Evolutionary conservation across 1,140 invertebrate species (phyloP).

Genomic region (Drosophila ironensis): DNA sequence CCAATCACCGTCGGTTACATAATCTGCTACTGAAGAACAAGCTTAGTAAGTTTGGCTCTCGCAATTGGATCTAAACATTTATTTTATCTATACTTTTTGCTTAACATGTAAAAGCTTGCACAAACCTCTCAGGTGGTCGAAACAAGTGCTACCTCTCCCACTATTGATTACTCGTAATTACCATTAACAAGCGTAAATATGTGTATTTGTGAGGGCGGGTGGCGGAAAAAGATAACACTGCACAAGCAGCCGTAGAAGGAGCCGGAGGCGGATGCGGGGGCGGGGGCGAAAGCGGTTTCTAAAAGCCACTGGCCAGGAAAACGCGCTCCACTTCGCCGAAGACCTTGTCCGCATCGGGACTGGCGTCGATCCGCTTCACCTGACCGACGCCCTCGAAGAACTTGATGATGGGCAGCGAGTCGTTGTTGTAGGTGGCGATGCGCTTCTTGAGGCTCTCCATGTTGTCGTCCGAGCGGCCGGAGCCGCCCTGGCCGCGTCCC

Average conservation of each 20-base stretch:
- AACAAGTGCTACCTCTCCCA: background rate
- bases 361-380: conserved; percentile 91
- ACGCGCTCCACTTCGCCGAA: conserved; percentile 83
- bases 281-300: conserved; percentile 19
- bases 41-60: background rate
- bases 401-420: conserved; percentile 97
- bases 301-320: conserved; percentile 58
- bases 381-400: conserved; percentile 89
- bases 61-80: background rate
- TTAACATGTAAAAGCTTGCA: background rate
- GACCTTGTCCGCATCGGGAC: conserved; percentile 87
- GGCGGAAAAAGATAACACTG: background rate
- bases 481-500: conserved; percentile 91
- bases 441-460: conserved; percentile 94
- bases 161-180: conserved; percentile 1
- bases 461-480: conserved; percentile 98
- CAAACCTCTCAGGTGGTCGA: background rate
- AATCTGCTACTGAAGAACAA: background rate
- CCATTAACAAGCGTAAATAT: background rate
- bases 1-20: too few relatives aligned
- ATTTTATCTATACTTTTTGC: background rate
- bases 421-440: conserved; percentile 93
- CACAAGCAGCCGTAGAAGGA: background rate
- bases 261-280: too few relatives aligned
- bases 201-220: background rate